Evolutionary conservation across 2,113 vertebrate species (phyloP), one percentile per base, ranked within the genome.

Genomic region (Cryptomyrus ogoouensis): DNA sequence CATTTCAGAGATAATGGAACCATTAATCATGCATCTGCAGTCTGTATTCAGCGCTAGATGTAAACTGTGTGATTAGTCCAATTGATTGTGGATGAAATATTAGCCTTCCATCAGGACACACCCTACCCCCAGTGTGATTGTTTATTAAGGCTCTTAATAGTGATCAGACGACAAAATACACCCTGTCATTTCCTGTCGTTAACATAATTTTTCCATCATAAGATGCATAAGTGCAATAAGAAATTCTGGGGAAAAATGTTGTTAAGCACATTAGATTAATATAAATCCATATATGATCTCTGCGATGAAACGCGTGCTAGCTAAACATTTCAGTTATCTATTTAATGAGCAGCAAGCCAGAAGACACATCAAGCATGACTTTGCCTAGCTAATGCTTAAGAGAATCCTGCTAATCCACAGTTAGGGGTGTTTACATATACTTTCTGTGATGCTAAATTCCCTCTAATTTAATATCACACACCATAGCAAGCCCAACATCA

Each of bases 161-260:
- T 95, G 94, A 92, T 83, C 94, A 94, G 93, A 94, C 87, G 93
- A 94, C 92, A 93, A 95, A 95, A 93, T 94, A 92, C 92, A 94
- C 90, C 90, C 88, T 47, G 91, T 91, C 86, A 92, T 90, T 90
- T 88, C 56, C 88, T 88, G 21, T 83, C 39, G 13, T 31, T 27
- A 88, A 88, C 87, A 58, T 47, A 42, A 46, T 58, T 70, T 70
- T 70, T 70, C 62, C 27, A 70, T 70, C 62, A 70, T 31, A 27
- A 70, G 62, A 70, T 70, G 31, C 62, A 31, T 31, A 70, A 70
- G 10, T 70, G 27, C 27, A 70, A 70, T 70, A 13, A 31, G 62
- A 70, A 70, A 70, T 70, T 70, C 62, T 70, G 62, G n/a, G 12
- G 3, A 31, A n/a, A 70, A 66, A 66, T n/a, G 24, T 62, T 62